Percentiles rank a stretch among this genome's conserved stretches.
phyloP scores from a whole-genome alignment of 2,113 vertebrate species.

The Spheniscus mendiculus region DNA sequence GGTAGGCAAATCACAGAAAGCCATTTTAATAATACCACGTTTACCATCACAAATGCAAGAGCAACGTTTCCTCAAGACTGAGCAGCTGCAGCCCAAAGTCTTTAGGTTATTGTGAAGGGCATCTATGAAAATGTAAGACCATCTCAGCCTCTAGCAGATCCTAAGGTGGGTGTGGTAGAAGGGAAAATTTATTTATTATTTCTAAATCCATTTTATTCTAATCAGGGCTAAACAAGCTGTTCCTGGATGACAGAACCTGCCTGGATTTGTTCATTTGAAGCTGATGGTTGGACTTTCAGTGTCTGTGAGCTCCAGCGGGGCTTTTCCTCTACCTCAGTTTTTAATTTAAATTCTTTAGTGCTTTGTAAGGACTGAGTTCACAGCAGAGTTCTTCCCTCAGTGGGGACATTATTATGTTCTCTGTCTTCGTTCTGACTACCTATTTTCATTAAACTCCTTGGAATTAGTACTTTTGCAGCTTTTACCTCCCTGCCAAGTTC shows the following conservation, averaged over 20 bases:
- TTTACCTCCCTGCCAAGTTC: background rate
- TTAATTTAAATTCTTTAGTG: background rate
- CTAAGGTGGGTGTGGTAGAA: background rate
- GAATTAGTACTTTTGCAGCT: background rate
- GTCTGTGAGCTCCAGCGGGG: background rate
- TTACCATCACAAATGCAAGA: background rate
- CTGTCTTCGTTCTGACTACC: background rate
- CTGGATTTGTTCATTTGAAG: background rate
- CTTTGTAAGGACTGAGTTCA: background rate
- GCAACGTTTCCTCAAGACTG: background rate
- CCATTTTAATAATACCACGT: background rate
- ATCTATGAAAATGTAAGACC: background rate
- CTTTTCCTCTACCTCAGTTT: background rate
- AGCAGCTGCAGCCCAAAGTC: background rate
- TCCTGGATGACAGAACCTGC: slow-evolving; percentile 24
- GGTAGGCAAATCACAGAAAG: background rate
- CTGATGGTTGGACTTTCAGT: background rate
- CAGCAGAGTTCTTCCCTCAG: background rate
- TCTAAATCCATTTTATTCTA: background rate
- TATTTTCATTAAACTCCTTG: background rate
- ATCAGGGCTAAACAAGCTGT: background rate
- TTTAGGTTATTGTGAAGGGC: background rate
- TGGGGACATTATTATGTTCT: background rate
- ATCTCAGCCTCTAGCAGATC: background rate
- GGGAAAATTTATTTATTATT: background rate